Percentiles rank a stretch among this genome's conserved stretches.
Conservation (phyloP, 2,888 invertebrate genomes). For the Apodemia duryi region DNA sequence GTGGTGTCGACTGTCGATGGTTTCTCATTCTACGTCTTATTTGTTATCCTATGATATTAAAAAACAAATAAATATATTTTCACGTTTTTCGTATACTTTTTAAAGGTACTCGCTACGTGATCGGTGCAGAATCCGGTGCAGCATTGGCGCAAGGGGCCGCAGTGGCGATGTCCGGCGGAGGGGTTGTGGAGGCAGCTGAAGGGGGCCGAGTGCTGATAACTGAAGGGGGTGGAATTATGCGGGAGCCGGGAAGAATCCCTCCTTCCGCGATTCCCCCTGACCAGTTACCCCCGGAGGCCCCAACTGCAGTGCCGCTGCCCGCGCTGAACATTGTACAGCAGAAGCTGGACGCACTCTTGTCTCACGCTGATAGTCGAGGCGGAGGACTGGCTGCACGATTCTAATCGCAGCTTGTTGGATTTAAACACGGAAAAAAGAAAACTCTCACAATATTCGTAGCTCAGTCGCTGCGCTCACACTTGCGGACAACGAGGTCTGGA, state of each 20-base stretch:
- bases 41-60: too few species aligned
- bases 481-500: neutral
- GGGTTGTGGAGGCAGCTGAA: constrained; percentile 39
- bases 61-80: too few species aligned
- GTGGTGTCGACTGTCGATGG: too few species aligned
- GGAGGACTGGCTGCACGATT: constrained; percentile 84
- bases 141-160: constrained; percentile 47
- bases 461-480: neutral
- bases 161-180: constrained; percentile 37
- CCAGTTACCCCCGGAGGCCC: constrained; percentile 37
- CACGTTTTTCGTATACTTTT: neutral
- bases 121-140: constrained; percentile 54
- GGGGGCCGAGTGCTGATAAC: constrained; percentile 38
- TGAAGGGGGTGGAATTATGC: constrained; percentile 35
- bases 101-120: constrained; percentile 57
- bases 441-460: neutral
- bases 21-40: too few species aligned
- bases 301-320: constrained; percentile 58
- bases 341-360: constrained; percentile 79
- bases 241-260: constrained; percentile 34
- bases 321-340: constrained; percentile 85
- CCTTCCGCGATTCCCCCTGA: constrained; percentile 35
- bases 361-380: constrained; percentile 86
- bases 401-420: constrained; percentile 34
- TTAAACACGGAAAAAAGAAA: too few species aligned